A percentile compares a stretch with the other conserved stretches of the same genome.
Evolutionary conservation across 2,113 vertebrate species (phyloP).

Genomic region (Siniperca chuatsi): DNA sequence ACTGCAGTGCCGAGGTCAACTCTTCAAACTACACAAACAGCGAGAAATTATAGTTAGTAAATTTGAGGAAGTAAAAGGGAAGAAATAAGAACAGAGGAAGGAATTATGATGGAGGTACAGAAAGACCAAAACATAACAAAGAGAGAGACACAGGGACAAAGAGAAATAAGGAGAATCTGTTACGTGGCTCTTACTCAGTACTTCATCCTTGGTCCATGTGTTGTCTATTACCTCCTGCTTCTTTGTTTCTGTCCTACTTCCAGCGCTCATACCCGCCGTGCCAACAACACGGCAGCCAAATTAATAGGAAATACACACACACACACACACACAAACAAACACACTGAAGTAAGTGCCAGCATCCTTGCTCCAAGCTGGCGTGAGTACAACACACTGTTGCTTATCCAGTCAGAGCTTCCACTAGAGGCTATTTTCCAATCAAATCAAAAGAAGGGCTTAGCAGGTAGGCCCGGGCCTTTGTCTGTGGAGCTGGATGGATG

Average conservation of each 20-base stretch:
- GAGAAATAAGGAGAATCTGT: slow-evolving; percentile 41
- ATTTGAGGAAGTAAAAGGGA: not conserved
- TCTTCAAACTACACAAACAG: slow-evolving; percentile 15
- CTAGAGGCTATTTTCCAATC: slow-evolving; percentile 74
- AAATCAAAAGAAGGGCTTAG: slow-evolving; percentile 72
- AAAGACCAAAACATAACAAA: not conserved
- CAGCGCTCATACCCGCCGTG: slow-evolving; percentile 67
- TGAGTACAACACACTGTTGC: slow-evolving; percentile 67
- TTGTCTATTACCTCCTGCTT: slow-evolving; percentile 76
- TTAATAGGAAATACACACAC: slow-evolving; percentile 78
- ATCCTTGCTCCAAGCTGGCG: slow-evolving; percentile 69
- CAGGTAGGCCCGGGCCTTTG: slow-evolving; percentile 72
- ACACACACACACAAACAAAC: slow-evolving; percentile 47
- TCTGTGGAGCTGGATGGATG: slow-evolving; percentile 61
- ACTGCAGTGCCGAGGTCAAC: slow-evolving; percentile 40
- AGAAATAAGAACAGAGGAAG: slow-evolving; percentile 2
- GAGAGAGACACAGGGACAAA: not conserved
- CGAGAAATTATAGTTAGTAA: not conserved
- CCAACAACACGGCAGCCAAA: slow-evolving; percentile 76
- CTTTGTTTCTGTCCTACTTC: slow-evolving; percentile 81
- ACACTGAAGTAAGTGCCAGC: slow-evolving; percentile 60
- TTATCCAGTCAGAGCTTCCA: slow-evolving; percentile 68
- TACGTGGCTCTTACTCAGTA: slow-evolving; percentile 40
- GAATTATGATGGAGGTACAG: not conserved
- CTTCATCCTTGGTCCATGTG: slow-evolving; percentile 73